Evolutionary conservation across 1,140 invertebrate genomes (phyloP), one percentile per base, ranked within the genome.

Genomic region (Halesus radiatus): DNA sequence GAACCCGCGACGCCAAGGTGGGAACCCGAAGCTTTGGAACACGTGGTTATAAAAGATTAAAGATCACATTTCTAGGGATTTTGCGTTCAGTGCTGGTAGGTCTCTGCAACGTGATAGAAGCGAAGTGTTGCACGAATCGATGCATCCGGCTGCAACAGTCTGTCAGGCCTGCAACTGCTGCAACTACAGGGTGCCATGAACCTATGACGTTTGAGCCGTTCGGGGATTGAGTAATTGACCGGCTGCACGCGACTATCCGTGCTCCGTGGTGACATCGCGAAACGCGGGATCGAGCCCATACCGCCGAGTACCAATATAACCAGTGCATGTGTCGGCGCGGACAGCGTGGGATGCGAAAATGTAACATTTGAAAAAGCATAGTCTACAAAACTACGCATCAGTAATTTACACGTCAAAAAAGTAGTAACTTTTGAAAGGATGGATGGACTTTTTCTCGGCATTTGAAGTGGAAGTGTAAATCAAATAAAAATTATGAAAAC

Each of bases 241-340:
- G 10, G 23, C 18, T 32, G 72, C 72, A 75, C 72, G 72, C 72
- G 53, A 75, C 53, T 32, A 10, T 26, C 53, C 22, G 72, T 75
- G 72, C 54, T 7, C 54, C 8, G 72, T 37, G 29, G 72, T 58
- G 72, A 75, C 72, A 75, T 75, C 72, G 72, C 72, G 26, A 60
- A 13, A 13, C 53, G 18, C 23, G 26, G 72, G 29, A 60, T n/a
- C 26, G 23, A 52, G 54, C 58, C 58, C 26, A 58, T 56, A 60
- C 37, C 37, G 23, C 52, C 29, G 32, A 5, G 32, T 20, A 45
- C 37, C 5, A 45, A 8, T 45, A 3, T 45, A 45, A 2, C 37
- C 7, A 7, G 0, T 13, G 8, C 1, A 45, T 45, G 3, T 45
- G 10, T 13, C 32, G 32, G 10, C 10, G 7, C 3, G n/a, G 68